A percentile compares a stretch with the other conserved stretches of the same genome.
Evolutionary conservation across 2,113 vertebrate genomes (phyloP).

Genomic region (Triplophysa rosa): DNA sequence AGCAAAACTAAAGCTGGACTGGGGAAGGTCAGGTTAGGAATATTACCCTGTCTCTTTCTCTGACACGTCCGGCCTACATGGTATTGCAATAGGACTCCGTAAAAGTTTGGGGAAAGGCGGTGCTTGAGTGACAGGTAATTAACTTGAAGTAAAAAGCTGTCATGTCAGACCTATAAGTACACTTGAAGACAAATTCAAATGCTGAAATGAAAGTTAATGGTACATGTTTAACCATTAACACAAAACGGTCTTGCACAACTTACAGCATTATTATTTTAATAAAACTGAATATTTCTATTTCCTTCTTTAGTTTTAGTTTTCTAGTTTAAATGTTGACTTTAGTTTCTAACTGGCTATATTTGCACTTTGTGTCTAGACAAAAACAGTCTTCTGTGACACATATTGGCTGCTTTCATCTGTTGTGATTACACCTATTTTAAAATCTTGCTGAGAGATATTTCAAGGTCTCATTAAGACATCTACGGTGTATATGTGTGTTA

Average conservation of each 20-base stretch:
- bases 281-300: neutral
- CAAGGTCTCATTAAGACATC: neutral
- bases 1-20: neutral
- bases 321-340: neutral
- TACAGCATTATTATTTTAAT: neutral
- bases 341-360: neutral
- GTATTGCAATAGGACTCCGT: neutral
- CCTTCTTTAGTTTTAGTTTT: neutral
- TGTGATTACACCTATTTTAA: neutral
- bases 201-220: slow-evolving; percentile 44
- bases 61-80: neutral
- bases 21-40: slow-evolving; percentile 9
- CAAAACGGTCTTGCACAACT: too few relatives aligned
- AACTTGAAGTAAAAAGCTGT: slow-evolving; percentile 47
- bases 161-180: neutral
- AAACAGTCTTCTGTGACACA: neutral
- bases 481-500: neutral
- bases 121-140: slow-evolving; percentile 45
- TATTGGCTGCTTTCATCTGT: neutral
- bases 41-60: neutral
- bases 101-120: neutral
- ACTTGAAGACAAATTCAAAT: slow-evolving; percentile 31
- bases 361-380: too few relatives aligned
- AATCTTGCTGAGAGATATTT: neutral
- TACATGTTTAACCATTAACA: neutral